These are phyloP conservation scores for Melanocharis versteri DNA, from an alignment of 2,113 vertebrate genomes.

Conservation along the genomic window DNA sequence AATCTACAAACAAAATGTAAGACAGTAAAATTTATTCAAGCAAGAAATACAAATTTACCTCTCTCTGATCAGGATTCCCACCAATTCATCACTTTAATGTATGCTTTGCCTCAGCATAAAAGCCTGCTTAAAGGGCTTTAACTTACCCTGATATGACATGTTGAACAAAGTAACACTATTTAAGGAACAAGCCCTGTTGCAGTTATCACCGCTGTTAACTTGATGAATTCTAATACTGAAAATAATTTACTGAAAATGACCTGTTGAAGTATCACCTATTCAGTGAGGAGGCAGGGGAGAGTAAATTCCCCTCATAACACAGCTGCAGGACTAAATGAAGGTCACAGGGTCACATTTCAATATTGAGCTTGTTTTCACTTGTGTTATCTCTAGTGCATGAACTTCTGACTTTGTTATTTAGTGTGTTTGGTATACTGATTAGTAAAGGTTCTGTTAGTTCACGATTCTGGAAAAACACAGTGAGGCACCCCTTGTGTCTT, in stretches of 20 bases:
- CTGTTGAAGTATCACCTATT: neutral
- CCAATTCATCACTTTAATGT: constrained; percentile 70
- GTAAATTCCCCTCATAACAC: neutral
- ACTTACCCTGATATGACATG: neutral
- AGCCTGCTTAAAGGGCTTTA: constrained; percentile 7
- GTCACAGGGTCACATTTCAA: neutral
- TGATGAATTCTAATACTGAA: neutral
- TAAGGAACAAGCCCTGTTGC: neutral
- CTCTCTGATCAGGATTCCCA: constrained; percentile 51
- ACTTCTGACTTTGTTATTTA: neutral
- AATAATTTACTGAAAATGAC: constrained; percentile 1
- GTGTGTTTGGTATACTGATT: neutral
- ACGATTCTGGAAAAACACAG: neutral
- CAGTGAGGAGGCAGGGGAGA: neutral
- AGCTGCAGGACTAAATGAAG: neutral
- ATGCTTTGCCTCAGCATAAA: constrained; percentile 26
- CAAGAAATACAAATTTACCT: constrained; percentile 65
- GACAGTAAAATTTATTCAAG: constrained; percentile 65
- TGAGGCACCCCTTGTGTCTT: neutral
- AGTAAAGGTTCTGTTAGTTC: neutral
- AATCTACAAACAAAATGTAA: constrained; percentile 60
- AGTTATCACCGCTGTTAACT: neutral
- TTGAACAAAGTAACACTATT: constrained; percentile 10
- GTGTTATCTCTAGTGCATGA: neutral
- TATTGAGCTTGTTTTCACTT: neutral